phyloP scores from a whole-genome alignment of 2,888 invertebrate species.

The Linhomoeus sp. region DNA sequence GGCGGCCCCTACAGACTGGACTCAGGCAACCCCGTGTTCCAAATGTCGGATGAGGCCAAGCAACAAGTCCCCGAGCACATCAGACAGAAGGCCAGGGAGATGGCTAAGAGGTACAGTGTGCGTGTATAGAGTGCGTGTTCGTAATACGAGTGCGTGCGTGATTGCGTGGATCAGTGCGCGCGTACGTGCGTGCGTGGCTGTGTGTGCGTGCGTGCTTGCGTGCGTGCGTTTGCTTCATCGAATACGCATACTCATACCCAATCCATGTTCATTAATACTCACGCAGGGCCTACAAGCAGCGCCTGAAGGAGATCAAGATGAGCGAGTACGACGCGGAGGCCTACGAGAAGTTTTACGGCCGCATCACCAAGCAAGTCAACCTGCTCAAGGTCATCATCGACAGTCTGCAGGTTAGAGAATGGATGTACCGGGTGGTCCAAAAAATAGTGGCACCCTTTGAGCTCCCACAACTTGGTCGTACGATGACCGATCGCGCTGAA shows the following conservation, averaged over 20 bases:
- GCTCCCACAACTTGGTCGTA: too few relatives aligned
- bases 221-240: too few relatives aligned
- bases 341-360: slow-evolving; percentile 57
- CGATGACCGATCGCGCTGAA: too few relatives aligned
- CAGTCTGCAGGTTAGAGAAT: slow-evolving; percentile 46
- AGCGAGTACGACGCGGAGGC: slow-evolving; percentile 71
- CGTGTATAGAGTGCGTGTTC: slow-evolving; percentile 51
- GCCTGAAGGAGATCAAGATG: slow-evolving; percentile 60
- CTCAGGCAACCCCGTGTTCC: slow-evolving; percentile 76
- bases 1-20: slow-evolving; percentile 87
- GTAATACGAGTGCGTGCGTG: too few relatives aligned
- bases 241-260: too few relatives aligned
- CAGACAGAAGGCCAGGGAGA: slow-evolving; percentile 66
- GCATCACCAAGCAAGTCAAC: slow-evolving; percentile 49
- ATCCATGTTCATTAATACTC: neutral
- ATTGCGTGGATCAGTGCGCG: neutral
- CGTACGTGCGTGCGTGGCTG: too few relatives aligned
- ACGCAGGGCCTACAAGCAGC: slow-evolving; percentile 18
- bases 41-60: slow-evolving; percentile 68
- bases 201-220: too few relatives aligned
- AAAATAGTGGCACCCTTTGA: too few relatives aligned
- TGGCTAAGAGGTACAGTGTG: slow-evolving; percentile 49
- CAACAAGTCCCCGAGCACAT: slow-evolving; percentile 64
- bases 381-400: slow-evolving; percentile 63
- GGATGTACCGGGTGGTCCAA: too few relatives aligned